Conservation (phyloP, 2,797 vertebrate genomes). For the Leuciscus waleckii region DNA sequence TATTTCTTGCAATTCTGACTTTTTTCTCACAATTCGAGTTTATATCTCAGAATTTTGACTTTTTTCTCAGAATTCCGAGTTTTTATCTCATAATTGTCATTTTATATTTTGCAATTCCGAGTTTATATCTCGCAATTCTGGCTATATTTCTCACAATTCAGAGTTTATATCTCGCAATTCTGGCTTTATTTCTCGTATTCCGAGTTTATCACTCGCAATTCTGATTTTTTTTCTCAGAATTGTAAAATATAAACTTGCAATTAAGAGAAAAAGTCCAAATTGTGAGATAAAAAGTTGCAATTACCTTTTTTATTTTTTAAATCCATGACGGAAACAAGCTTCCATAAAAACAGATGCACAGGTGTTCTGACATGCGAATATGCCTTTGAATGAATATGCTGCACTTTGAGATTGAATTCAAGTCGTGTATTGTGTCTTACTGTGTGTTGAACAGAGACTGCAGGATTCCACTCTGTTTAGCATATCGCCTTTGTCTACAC, state of each 20-base stretch:
- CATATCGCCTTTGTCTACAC: conserved; percentile 16
- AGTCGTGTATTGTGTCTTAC: conserved; percentile 37
- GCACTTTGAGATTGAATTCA: conserved; percentile 18
- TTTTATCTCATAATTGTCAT: no score
- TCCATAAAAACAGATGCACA: background rate
- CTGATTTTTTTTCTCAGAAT: background rate
- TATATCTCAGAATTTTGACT: no score
- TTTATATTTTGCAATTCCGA: background rate
- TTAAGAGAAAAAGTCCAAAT: background rate
- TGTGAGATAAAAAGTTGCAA: background rate
- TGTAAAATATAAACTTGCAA: background rate
- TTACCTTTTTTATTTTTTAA: background rate
- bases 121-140: background rate
- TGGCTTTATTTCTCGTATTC: background rate
- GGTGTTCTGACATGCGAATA: background rate
- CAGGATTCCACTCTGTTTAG: conserved; percentile 18
- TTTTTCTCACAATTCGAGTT: no score
- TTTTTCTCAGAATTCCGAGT: no score
- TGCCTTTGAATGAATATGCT: conserved; percentile 24
- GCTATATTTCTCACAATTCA: fast-evolving
- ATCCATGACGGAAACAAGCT: background rate
- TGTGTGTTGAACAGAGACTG: conserved; percentile 34
- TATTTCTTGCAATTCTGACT: no score
- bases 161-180: background rate
- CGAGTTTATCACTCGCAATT: background rate